Evolutionary conservation across 2,113 vertebrate species (phyloP).

Genomic region (Myiopsitta monachus): DNA sequence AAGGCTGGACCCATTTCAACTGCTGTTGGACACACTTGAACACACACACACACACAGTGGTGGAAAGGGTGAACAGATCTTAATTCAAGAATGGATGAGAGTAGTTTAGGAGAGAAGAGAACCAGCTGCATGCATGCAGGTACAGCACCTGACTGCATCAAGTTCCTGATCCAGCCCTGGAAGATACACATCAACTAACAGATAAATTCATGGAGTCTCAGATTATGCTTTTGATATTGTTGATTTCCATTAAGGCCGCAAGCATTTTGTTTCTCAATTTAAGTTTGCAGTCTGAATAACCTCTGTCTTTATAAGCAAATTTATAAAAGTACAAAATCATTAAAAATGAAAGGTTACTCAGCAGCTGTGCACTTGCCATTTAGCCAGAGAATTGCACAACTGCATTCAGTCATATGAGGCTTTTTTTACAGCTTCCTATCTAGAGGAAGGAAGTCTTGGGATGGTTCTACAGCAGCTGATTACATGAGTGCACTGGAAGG

Average conservation of each 20-base stretch:
- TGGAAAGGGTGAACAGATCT: background rate
- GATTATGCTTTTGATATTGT: background rate
- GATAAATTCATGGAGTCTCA: background rate
- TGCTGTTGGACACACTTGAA: background rate
- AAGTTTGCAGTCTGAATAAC: background rate
- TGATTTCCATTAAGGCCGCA: background rate
- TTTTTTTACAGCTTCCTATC: background rate
- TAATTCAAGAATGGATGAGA: background rate
- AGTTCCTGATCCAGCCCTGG: background rate
- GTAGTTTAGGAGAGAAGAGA: background rate
- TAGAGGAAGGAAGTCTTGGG: slow-evolving; percentile 33
- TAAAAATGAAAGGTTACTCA: background rate
- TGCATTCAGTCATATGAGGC: slow-evolving; percentile 12
- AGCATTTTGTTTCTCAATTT: background rate
- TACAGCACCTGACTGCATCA: background rate
- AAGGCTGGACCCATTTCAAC: background rate
- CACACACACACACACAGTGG: background rate
- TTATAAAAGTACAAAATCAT: background rate
- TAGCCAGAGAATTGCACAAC: background rate
- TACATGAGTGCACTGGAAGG: background rate
- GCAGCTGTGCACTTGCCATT: background rate
- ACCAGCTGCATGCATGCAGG: background rate
- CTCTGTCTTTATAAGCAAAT: background rate
- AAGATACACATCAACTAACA: background rate
- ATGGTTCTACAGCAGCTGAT: background rate